Conservation (phyloP, 1,140 invertebrate genomes). For the Scaptomyza montana region DNA sequence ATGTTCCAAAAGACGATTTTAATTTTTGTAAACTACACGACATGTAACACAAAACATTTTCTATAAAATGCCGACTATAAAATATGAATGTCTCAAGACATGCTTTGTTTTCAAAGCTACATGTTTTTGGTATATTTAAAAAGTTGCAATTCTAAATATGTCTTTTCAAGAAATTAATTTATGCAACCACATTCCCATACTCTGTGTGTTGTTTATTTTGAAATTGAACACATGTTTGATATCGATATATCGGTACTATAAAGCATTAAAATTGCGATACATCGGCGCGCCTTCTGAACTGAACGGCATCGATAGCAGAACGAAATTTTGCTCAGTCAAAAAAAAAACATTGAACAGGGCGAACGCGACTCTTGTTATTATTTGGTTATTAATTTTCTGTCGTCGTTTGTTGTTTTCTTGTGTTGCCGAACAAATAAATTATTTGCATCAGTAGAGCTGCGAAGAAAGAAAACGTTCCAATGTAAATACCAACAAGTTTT, state of each 20-base stretch:
- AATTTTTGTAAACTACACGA: background rate
- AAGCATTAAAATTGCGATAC: background rate
- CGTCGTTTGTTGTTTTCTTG: slow-evolving; percentile 59
- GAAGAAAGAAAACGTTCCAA: slow-evolving; percentile 35
- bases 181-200: background rate
- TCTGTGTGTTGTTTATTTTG: too few species aligned
- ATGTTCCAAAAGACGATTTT: slow-evolving; percentile 4
- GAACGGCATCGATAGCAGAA: slow-evolving; percentile 19
- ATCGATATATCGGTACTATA: slow-evolving; percentile 5
- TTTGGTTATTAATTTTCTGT: slow-evolving; percentile 61
- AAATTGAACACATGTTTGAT: background rate
- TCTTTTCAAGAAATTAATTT: background rate
- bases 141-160: too few species aligned
- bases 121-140: too few species aligned
- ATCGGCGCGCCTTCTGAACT: background rate
- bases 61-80: too few species aligned
- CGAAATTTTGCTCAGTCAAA: slow-evolving; percentile 34
- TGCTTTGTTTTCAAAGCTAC: background rate
- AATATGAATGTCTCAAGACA: background rate
- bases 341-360: slow-evolving; percentile 43
- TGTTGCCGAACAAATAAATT: slow-evolving; percentile 58
- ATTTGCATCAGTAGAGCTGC: slow-evolving; percentile 33
- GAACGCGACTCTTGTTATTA: slow-evolving; percentile 58
- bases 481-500: slow-evolving; percentile 65
- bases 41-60: slow-evolving; percentile 2